A percentile compares a stretch with the other conserved stretches of the same genome.
Conservation (phyloP, 2,888 invertebrate genomes). For the Cephus rjabovi region DNA sequence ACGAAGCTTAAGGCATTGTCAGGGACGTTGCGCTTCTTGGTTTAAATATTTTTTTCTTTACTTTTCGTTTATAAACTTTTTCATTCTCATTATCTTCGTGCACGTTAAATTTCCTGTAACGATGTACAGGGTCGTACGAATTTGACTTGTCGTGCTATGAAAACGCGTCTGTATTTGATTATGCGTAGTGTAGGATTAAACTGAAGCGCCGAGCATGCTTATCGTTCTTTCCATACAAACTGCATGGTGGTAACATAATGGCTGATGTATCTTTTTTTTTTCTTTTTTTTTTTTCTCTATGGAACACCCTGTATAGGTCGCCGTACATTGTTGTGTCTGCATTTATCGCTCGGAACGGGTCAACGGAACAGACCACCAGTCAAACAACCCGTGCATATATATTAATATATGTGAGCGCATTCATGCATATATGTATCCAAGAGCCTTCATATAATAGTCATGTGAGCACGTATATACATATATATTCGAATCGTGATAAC, state of each 20-base stretch:
- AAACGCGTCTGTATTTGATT: neutral
- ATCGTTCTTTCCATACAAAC: neutral
- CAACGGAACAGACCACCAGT: conserved; percentile 1
- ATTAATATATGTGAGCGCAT: neutral
- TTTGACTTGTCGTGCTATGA: neutral
- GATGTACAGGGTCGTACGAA: neutral
- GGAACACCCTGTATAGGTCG: neutral
- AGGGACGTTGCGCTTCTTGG: neutral
- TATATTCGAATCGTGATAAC: neutral
- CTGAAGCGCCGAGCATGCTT: neutral
- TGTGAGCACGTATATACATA: neutral
- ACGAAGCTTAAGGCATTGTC: neutral
- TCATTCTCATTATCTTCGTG: neutral
- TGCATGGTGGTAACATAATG: neutral
- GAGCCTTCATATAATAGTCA: neutral
- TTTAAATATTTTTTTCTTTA: neutral
- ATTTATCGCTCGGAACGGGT: conserved; percentile 9
- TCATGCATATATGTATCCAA: neutral
- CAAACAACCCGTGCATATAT: neutral
- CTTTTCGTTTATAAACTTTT: neutral
- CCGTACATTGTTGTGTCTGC: conserved; percentile 7
- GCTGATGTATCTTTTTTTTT: neutral
- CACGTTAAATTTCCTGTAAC: neutral
- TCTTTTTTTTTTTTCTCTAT: neutral
- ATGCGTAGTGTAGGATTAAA: neutral